These are phyloP conservation scores for Scotopteryx bipunctaria DNA, from an alignment of 2,888 invertebrate genomes.

Conservation along the genomic window DNA sequence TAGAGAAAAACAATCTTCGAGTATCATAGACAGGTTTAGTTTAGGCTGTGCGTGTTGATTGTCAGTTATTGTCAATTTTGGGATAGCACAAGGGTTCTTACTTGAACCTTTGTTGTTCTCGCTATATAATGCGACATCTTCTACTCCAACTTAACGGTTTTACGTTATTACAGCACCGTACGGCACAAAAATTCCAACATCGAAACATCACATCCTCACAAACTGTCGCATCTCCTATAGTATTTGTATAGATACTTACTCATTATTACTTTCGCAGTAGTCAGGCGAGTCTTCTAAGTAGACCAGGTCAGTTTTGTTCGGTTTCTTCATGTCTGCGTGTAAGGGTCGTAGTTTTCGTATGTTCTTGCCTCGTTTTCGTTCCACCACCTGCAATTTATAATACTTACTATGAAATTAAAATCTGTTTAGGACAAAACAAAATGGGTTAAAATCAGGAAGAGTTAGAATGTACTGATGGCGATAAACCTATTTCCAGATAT, in stretches of 20 bases:
- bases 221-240: too few species aligned
- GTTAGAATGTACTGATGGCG: too few species aligned
- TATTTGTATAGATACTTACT: constrained; percentile 85
- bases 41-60: too few species aligned
- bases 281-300: constrained; percentile 95
- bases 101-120: not conserved
- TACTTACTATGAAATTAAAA: constrained; percentile 14
- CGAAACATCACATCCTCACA: too few species aligned
- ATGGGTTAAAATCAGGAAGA: too few species aligned
- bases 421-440: not conserved
- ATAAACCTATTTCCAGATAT: too few species aligned
- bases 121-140: not conserved
- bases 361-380: constrained; percentile 85
- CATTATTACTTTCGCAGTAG: constrained; percentile 93
- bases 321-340: constrained; percentile 91
- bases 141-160: too few species aligned
- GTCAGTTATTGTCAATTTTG: not conserved
- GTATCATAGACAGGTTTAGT: too few species aligned
- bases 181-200: too few species aligned
- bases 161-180: too few species aligned
- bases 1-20: too few species aligned
- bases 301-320: constrained; percentile 95
- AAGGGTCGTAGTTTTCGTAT: constrained; percentile 88
- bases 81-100: not conserved
- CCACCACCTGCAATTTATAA: constrained; percentile 77